phyloP scores from a whole-genome alignment of 2,888 invertebrate species.

The Ethmia dodecea region DNA sequence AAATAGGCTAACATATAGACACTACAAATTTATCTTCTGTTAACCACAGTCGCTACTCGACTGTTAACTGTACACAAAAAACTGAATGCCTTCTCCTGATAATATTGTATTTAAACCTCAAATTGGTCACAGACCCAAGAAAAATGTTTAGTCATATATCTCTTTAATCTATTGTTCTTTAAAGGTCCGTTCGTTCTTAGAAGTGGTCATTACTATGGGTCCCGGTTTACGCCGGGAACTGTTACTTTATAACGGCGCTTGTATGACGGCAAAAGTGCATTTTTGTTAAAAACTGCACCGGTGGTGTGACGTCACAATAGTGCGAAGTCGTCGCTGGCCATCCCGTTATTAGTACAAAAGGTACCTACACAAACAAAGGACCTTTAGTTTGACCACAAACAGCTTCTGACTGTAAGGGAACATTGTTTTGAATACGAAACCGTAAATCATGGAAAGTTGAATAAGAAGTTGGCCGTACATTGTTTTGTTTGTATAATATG shows the following conservation, averaged over 20 bases:
- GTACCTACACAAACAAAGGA: slow-evolving; percentile 42
- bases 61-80: slow-evolving; percentile 35
- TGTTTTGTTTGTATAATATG: too few relatives aligned
- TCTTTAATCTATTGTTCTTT: slow-evolving; percentile 51
- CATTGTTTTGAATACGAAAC: slow-evolving; percentile 2
- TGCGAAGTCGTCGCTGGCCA: slow-evolving; percentile 36
- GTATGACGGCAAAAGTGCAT: slow-evolving; percentile 66
- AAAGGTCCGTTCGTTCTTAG: slow-evolving; percentile 55
- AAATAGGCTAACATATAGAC: neutral
- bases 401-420: slow-evolving; percentile 49
- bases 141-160: slow-evolving; percentile 60
- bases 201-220: slow-evolving; percentile 54
- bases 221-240: slow-evolving; percentile 70
- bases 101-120: slow-evolving; percentile 63
- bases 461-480: too few relatives aligned
- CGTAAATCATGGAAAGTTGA: slow-evolving; percentile 12
- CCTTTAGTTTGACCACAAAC: slow-evolving; percentile 56
- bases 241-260: slow-evolving; percentile 57
- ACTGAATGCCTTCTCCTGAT: slow-evolving; percentile 30
- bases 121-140: slow-evolving; percentile 57
- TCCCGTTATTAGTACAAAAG: slow-evolving; percentile 62
- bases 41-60: slow-evolving; percentile 47
- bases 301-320: slow-evolving; percentile 59
- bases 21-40: slow-evolving; percentile 4
- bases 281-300: slow-evolving; percentile 51